phyloP scores from a whole-genome alignment of 2,888 invertebrate species.

The Zelleria hepariella region DNA sequence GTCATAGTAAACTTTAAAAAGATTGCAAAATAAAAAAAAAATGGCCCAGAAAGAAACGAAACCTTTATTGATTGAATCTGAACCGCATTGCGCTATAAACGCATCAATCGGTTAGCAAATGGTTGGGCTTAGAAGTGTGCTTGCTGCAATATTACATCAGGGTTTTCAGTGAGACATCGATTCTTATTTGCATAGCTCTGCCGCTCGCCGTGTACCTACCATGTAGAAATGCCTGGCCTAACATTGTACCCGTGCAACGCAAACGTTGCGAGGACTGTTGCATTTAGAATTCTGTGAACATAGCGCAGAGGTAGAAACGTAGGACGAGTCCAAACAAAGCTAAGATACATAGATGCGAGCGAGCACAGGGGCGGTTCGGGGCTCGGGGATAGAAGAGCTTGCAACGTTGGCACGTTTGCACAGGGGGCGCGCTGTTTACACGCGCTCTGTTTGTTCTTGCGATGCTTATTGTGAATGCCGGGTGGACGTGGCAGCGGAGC shows the following conservation, averaged over 20 bases:
- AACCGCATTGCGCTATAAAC: not conserved
- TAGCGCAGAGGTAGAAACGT: slow-evolving; percentile 12
- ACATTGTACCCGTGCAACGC: not conserved
- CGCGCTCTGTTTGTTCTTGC: slow-evolving; percentile 37
- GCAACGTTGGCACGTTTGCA: slow-evolving; percentile 1
- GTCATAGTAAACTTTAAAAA: too few relatives aligned
- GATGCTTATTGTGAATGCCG: slow-evolving; percentile 41
- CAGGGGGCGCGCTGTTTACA: slow-evolving; percentile 6
- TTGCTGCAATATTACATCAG: not conserved
- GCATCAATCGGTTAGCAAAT: not conserved
- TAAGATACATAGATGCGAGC: slow-evolving; percentile 8
- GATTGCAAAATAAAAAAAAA: too few relatives aligned
- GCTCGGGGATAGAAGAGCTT: slow-evolving; percentile 2
- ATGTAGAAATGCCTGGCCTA: slow-evolving; percentile 2
- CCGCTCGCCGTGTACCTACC: not conserved
- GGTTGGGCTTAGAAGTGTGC: not conserved
- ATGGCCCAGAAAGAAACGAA: too few relatives aligned
- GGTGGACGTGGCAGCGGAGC: not conserved
- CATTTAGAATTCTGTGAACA: not conserved
- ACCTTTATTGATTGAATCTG: too few relatives aligned
- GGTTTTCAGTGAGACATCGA: not conserved
- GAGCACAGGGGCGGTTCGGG: slow-evolving; percentile 6
- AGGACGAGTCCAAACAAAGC: slow-evolving; percentile 10
- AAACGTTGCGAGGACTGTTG: not conserved
- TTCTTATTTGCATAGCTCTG: not conserved